A percentile compares a stretch with the other conserved stretches of the same genome.
These are phyloP conservation scores for Ceriagrion tenellum DNA, from an alignment of 2,888 invertebrate species.

Conservation along the genomic window DNA sequence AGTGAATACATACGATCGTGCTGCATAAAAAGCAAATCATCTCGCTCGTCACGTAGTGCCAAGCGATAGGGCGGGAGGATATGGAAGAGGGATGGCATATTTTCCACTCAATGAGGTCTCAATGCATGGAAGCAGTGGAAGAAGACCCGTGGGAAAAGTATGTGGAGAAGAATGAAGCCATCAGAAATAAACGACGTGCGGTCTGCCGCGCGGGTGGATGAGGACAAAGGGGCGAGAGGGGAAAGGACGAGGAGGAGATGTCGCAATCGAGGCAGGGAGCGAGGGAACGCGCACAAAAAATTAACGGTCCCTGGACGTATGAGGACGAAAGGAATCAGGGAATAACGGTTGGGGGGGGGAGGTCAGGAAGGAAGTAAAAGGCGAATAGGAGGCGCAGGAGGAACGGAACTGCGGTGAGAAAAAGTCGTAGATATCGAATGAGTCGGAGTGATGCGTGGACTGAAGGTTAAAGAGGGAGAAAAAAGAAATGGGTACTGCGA, in stretches of 20 bases:
- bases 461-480: no score
- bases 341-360: no score
- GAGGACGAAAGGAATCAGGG: no score
- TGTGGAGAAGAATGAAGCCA: conserved; percentile 9
- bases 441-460: background rate
- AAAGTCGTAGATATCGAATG: background rate
- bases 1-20: background rate
- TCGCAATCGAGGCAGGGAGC: background rate
- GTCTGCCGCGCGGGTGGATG: background rate
- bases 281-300: background rate
- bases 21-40: background rate
- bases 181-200: background rate
- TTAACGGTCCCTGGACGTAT: background rate
- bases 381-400: background rate
- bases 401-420: background rate
- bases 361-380: background rate
- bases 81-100: conserved; percentile 18
- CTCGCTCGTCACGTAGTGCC: background rate
- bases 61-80: background rate
- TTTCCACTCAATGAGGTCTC: background rate
- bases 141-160: background rate
- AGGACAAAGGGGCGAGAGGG: background rate
- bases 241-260: no score
- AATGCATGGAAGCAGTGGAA: background rate
- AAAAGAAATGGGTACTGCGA: no score